Evolutionary conservation across 2,888 invertebrate genomes (phyloP), one percentile per base, ranked within the genome.

Genomic region (Leuctra nigra): DNA sequence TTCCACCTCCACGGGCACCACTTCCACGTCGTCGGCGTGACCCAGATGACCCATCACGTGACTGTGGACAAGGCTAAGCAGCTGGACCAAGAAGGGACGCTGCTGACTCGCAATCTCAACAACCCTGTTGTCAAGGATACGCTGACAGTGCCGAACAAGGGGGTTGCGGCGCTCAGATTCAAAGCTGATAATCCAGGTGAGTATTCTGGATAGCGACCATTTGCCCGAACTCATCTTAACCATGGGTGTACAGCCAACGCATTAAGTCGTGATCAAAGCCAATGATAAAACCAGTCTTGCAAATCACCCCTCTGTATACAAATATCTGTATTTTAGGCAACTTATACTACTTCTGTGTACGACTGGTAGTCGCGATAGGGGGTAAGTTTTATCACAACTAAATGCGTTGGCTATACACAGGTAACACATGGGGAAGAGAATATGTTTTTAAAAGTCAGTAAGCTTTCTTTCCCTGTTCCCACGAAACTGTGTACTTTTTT

Each of bases 1-100:
- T 86, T 87, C 68, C 87, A 88, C 67, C 73, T 88, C 1, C 88
- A 88, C 66, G 88, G 88, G 20, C 80, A 87, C 72, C 81, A 79
- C 64, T 87, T 88, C 70, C 79, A 81, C 66, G 77, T 87, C 13
- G 79, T 84, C 14, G 86, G 80, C 1, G 71, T 79, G 1, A 72
- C 74, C 50, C 74, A 75, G 60, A 79, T 83, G 63, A 74, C 78
- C 46, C 70, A 67, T 23, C 75, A 77, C 41, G 66, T 77, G 53
- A 73, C 76, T 2, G 70, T 80, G 46, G 75, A 78, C 4, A 72
- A 77, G 54, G 72, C 85, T 9, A 76, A 76, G 63, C 71, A 73
- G 54, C 72, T 86, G 71, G 82, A 87, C 63, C 68, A 73, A 39
- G 74, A 76, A 13, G 82, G 77, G 0, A 68, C 70, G 2, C 68